Evolutionary conservation across 2,797 vertebrate genomes (phyloP), one percentile per base, ranked within the genome.

Genomic region (Nothura maculosa): DNA sequence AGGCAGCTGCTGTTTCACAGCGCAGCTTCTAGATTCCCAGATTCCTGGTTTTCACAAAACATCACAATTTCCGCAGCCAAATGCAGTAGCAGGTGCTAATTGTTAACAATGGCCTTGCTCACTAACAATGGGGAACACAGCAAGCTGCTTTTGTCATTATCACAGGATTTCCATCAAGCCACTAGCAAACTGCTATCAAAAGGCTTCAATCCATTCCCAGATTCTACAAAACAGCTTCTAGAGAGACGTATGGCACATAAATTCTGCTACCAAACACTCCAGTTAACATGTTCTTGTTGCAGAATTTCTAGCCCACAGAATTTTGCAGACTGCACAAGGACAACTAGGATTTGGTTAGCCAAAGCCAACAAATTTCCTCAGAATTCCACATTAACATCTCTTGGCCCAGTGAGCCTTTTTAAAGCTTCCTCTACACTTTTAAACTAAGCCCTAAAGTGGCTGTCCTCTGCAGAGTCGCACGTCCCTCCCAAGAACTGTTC

Each of bases 151-250:
- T 85, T 87, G 66, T 62, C 79, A 64, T 22, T 89, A 91, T 92
- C 66, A 95, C 79, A 60, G 67, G 66, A 62, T 94, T 96, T 95
- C n/a, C 1, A 91, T 32, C n/a, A 83, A 93, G 92, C 43, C 42
- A 57, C 40, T 81, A 21, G 74, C 75, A 80, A 90, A 28, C 57
- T 73, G n/a, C 52, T 30, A 3, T 85, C 40, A 68, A 52, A 90
- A n/a, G 24, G 42, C 55, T 24, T 12, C 63, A 90, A 89, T 40
- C 58, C 1, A 0, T 25, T 34, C 58, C 22, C 12, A 58, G 62
- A 28, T 60, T 67, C 47, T 47, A 55, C 38, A 60, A 75, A 78
- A 77, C 1, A 7, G 43, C 47, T 72, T 66, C 76, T 48, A 12
- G 27, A n/a, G 42, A 3, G 17, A 87, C 82, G 40, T 8, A 40